These are phyloP conservation scores for Tragelaphus scriptus DNA, from an alignment of 2,113 vertebrate species.

Conservation along the genomic window DNA sequence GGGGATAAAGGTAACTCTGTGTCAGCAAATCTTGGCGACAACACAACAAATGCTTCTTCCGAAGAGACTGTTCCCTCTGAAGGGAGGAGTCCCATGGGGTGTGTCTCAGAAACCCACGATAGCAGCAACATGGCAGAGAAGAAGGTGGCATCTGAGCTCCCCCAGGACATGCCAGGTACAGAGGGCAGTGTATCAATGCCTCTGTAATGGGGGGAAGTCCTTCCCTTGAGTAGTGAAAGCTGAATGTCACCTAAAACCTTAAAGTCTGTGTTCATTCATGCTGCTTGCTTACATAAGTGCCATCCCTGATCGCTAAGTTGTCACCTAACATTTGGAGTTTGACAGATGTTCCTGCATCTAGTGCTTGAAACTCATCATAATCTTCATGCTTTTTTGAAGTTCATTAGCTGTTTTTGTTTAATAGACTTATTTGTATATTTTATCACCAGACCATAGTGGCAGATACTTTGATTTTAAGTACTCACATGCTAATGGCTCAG, in stretches of 20 bases:
- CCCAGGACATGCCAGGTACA: constrained; percentile 89
- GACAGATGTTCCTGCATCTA: constrained; percentile 67
- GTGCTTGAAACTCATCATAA: constrained; percentile 71
- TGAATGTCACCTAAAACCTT: constrained; percentile 71
- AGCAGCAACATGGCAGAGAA: constrained; percentile 83
- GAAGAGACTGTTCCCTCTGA: constrained; percentile 83
- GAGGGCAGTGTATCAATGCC: constrained; percentile 78
- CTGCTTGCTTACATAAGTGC: constrained; percentile 75
- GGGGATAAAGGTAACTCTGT: constrained; percentile 84
- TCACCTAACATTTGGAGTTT: constrained; percentile 78
- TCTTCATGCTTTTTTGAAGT: constrained; percentile 65
- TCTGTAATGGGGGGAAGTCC: constrained; percentile 81
- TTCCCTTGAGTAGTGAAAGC: constrained; percentile 68
- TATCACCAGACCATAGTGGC: constrained; percentile 61
- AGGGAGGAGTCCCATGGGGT: constrained; percentile 84
- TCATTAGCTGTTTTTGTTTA: constrained; percentile 67
- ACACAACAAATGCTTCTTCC: constrained; percentile 81
- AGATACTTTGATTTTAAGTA: constrained; percentile 64
- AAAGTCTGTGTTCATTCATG: constrained; percentile 65
- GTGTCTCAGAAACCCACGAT: constrained; percentile 79
- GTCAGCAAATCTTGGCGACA: constrained; percentile 80
- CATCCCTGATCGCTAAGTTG: constrained; percentile 77
- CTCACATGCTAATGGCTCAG: constrained; percentile 66
- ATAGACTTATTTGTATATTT: constrained; percentile 60
- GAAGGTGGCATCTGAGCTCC: constrained; percentile 81